phyloP scores from a whole-genome alignment of 2,113 vertebrate species.

The Xenopus laevis region DNA sequence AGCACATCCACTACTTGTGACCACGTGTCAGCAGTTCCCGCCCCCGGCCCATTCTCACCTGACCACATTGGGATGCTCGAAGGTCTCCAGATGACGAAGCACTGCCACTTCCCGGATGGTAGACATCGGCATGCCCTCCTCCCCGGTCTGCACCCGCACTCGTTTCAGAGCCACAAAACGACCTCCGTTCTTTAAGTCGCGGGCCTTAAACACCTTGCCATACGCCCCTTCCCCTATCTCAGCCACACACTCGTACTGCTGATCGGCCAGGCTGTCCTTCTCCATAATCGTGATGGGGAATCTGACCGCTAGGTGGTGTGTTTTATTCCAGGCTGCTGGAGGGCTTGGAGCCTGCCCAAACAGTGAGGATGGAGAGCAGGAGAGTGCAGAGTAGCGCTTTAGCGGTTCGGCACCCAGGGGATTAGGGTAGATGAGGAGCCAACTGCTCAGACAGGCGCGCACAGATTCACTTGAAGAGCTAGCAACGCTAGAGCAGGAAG shows the following conservation, averaged over 20 bases:
- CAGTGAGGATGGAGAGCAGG: constrained; percentile 2
- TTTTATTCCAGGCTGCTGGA: not conserved
- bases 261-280: constrained; percentile 77
- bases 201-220: constrained; percentile 97
- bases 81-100: constrained; percentile 94
- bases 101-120: constrained; percentile 98
- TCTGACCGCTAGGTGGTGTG: constrained; percentile 7
- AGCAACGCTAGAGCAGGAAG: constrained; percentile 14
- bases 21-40: too few species aligned
- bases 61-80: constrained; percentile 98
- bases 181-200: constrained; percentile 94
- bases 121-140: constrained; percentile 97
- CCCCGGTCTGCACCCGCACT: constrained; percentile 93
- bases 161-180: constrained; percentile 95
- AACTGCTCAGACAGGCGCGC: not conserved
- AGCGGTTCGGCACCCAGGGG: too few species aligned
- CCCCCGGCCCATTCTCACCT: constrained; percentile 72
- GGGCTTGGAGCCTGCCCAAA: not conserved
- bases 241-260: constrained; percentile 92
- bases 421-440: not conserved
- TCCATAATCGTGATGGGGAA: constrained; percentile 87
- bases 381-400: not conserved
- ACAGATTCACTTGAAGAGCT: constrained; percentile 10
- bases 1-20: too few species aligned
- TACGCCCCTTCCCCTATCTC: constrained; percentile 98